phyloP scores from a whole-genome alignment of 2,113 vertebrate genomes.

The Numida meleagris region DNA sequence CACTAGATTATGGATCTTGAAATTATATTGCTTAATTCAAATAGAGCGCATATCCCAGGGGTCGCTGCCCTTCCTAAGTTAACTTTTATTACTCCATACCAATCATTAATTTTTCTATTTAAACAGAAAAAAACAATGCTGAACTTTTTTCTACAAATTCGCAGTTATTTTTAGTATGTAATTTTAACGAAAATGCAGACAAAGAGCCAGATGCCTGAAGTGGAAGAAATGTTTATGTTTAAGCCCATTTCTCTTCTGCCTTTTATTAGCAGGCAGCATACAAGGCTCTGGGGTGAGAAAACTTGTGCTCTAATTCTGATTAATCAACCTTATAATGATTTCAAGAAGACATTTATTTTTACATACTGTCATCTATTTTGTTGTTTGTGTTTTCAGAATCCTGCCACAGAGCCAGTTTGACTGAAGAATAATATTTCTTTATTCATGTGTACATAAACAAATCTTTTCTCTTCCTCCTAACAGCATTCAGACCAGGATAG shows the following conservation, averaged over 20 bases:
- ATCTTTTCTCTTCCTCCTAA: not conserved
- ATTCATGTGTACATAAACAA: not conserved
- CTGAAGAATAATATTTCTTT: not conserved
- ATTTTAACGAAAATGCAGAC: not conserved
- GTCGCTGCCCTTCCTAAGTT: constrained; percentile 42
- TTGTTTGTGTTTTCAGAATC: not conserved
- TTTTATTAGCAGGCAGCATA: not conserved
- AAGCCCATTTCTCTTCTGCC: not conserved
- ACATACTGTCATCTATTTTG: not conserved
- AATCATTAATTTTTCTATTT: not conserved
- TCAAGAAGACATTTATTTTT: not conserved
- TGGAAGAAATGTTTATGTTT: not conserved
- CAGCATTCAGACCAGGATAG: not conserved
- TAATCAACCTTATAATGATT: not conserved
- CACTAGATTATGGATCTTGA: constrained; percentile 11
- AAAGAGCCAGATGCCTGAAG: not conserved
- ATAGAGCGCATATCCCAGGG: not conserved
- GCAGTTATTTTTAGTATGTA: not conserved
- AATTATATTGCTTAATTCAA: constrained; percentile 59
- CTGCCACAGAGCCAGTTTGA: not conserved
- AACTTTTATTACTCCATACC: not conserved
- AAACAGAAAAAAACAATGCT: not conserved
- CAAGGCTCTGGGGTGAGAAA: not conserved
- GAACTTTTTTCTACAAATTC: not conserved
- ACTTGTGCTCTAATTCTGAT: not conserved